Evolutionary conservation across 2,888 invertebrate species (phyloP), one percentile per base, ranked within the genome.

Genomic region (Liopterus haemorrhoidalis): DNA sequence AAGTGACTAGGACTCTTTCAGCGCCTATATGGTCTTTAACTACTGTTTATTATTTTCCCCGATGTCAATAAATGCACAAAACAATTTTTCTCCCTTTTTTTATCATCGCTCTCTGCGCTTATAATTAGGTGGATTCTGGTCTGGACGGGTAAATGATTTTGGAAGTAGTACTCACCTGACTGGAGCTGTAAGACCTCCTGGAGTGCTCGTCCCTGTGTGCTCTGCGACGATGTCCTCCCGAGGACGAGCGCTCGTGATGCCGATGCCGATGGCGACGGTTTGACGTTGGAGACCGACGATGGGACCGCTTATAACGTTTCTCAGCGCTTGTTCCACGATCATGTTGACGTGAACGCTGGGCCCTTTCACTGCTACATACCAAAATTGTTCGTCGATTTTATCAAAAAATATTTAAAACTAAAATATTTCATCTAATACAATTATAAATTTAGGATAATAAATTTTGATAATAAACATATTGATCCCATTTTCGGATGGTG

Each of bases 271-370:
- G 79, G 56, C 84, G 78, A 63, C 82, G 82, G 62, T 83, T 82
- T 57, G 81, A 82, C 50, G 83, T 82, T 53, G 87, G 87, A 55
- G 88, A 86, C 66, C 88, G 79, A 56, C 87, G 81, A 67, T 85
- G 81, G 61, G 87, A 87, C 58, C 89, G 79, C 70, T 89, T 90
- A 68, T 87, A 89, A 55, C 89, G 82, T 61, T 87, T 70, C 75
- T 81, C 86, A 70, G 76, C 85, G 71, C 74, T 86, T 64, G 77
- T 85, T 67, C 82, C 87, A 69, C 77, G 79, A 74, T 78, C 86
- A 63, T 76, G 76, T 51, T 75, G 73, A 12, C 76, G 68, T 12
- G 75, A 75, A 52, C 77, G 69, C 57, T 77, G 70, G 45, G 74
- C 74, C 55, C 78, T 69, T 63, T 77, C 76, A 56, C 74, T 77